Evolutionary conservation across 2,113 vertebrate genomes (phyloP), one percentile per base, ranked within the genome.

Genomic region (Heteronetta atricapilla): DNA sequence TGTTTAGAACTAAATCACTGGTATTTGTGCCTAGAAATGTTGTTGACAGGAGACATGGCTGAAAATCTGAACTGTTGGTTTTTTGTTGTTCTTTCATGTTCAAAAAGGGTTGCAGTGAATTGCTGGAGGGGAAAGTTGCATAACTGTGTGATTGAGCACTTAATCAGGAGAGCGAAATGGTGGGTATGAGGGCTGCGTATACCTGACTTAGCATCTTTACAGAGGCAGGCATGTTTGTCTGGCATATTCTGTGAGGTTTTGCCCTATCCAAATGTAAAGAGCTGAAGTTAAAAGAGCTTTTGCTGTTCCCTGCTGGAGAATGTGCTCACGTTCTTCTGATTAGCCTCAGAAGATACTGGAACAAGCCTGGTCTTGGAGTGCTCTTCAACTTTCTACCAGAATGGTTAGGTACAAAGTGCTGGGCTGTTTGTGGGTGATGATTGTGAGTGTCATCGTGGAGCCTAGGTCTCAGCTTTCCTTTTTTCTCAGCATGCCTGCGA

Each of bases 321-420:
- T 42, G 79, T 58, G 42, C 34, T 79, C 53, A 4, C 59, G 77
- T 82, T 92, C 82, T 94, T 89, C 64, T 84, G 80, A 90, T 94
- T 60, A 86, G 46, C 53, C 58, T 78, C 68, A 68, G 52, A 93
- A 94, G 94, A 90, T 93, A 81, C 52, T 6, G 13, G 66, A 90
- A 72, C 89, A 93, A 95, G 91, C 83, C 95, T 6, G 15, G 81
- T 94, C 94, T 94, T 90, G 81, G 94, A 94, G 48, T 1, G 1
- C 53, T 94, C 77, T 89, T 93, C 94, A 75, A 34, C 89, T 88
- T 94, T 48, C 53, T 48, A 78, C 68, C 77, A 92, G 73, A 92
- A 64, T 4, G 19, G 75, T 82, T 93, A 75, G 81, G 33, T 89
- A 75, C 53, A 64, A 78, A 90, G 64, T 10, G 60, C 55, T 33